Evolutionary conservation across 2,113 vertebrate species (phyloP).

Genomic region (Spea multiplicata): DNA sequence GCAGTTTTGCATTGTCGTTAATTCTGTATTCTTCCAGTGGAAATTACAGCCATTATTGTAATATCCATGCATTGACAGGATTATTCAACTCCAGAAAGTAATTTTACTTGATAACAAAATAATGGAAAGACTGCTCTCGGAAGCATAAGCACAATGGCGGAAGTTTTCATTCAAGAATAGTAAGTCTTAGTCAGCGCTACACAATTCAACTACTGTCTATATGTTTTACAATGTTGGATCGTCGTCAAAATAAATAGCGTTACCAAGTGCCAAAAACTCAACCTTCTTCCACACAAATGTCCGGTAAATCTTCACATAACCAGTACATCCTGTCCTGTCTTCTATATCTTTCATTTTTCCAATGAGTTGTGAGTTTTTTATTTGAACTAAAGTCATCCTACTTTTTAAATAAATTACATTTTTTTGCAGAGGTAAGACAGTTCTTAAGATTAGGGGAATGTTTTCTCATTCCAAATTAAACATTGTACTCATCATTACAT

Average conservation of each 20-base stretch:
- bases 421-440: constrained; percentile 42
- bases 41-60: constrained; percentile 13
- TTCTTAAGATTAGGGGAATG: constrained; percentile 31
- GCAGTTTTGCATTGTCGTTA: neutral
- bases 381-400: constrained; percentile 31
- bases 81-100: constrained; percentile 40
- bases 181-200: constrained; percentile 61
- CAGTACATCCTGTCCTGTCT: constrained; percentile 47
- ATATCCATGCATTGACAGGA: constrained; percentile 37
- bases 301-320: constrained; percentile 55
- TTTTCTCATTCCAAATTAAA: constrained; percentile 38
- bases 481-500: neutral
- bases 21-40: constrained; percentile 3
- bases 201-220: constrained; percentile 60
- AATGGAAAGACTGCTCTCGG: constrained; percentile 50
- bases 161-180: constrained; percentile 60
- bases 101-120: constrained; percentile 23
- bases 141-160: constrained; percentile 57
- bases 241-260: constrained; percentile 62
- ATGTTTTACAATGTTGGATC: constrained; percentile 58
- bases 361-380: constrained; percentile 34
- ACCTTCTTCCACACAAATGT: constrained; percentile 56
- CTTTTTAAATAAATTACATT: constrained; percentile 36
- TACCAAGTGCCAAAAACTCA: constrained; percentile 56
- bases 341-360: constrained; percentile 43